A percentile compares a stretch with the other conserved stretches of the same genome.
Evolutionary conservation across 2,888 invertebrate genomes (phyloP).

Genomic region (Eledona agricola): DNA sequence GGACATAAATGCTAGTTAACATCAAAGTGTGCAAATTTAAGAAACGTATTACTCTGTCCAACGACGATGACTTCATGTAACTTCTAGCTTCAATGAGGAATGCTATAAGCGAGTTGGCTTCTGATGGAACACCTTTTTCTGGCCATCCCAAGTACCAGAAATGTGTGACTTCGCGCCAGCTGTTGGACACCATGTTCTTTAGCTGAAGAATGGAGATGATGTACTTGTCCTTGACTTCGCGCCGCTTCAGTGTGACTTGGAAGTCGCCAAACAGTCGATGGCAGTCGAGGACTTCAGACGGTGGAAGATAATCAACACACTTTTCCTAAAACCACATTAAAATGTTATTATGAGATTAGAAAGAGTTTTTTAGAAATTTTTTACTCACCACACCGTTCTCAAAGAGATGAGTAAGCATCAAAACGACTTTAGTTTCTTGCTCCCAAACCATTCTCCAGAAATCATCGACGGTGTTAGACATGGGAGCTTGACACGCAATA

Average conservation of each 20-base stretch:
- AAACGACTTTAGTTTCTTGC: conserved; percentile 85
- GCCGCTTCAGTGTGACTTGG: conserved; percentile 85
- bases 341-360: neutral
- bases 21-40: neutral
- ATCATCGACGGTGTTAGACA: conserved; percentile 84
- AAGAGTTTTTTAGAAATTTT: conserved; percentile 10
- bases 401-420: conserved; percentile 90
- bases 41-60: conserved; percentile 49
- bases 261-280: conserved; percentile 87
- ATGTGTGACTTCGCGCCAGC: conserved; percentile 88
- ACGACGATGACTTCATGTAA: conserved; percentile 59
- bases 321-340: conserved; percentile 74
- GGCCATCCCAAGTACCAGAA: conserved; percentile 95
- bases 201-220: conserved; percentile 86
- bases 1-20: conserved; percentile 29
- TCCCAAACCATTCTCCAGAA: conserved; percentile 99
- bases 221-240: conserved; percentile 91
- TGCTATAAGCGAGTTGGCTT: conserved; percentile 84
- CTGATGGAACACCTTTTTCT: conserved; percentile 83
- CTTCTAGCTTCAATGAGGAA: conserved; percentile 86
- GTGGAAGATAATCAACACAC: conserved; percentile 90
- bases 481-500: conserved; percentile 91
- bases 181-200: conserved; percentile 83
- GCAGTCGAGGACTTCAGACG: conserved; percentile 90
- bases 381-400: conserved; percentile 84